Conservation (phyloP, 2,113 vertebrate species). For the Elephantulus edwardii region DNA sequence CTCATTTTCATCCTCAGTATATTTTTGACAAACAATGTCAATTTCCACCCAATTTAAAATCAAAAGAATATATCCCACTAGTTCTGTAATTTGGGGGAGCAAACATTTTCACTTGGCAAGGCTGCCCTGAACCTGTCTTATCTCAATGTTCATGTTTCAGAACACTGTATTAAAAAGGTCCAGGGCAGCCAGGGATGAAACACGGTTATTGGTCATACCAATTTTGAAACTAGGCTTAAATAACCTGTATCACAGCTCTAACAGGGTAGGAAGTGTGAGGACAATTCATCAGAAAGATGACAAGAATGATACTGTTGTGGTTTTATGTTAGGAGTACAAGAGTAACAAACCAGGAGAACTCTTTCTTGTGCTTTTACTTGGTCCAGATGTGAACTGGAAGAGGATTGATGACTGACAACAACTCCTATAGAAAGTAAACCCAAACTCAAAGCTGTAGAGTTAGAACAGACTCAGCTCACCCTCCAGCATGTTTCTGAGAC, state of each 20-base stretch:
- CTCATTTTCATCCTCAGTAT: conserved; percentile 39
- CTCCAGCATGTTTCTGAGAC: too few species aligned
- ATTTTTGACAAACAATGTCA: conserved; percentile 28
- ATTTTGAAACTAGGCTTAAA: conserved; percentile 24
- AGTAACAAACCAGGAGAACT: background rate
- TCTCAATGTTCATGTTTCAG: background rate
- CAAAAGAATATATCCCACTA: background rate
- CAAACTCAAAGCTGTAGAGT: too few species aligned
- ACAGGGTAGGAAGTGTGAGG: conserved; percentile 13
- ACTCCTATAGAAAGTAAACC: background rate
- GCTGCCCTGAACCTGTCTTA: conserved; percentile 6
- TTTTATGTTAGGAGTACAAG: background rate
- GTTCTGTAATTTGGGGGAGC: conserved; percentile 54
- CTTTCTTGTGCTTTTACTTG: background rate
- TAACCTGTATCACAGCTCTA: conserved; percentile 33
- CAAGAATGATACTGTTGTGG: background rate
- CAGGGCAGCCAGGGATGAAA: conserved; percentile 4
- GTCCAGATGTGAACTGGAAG: background rate
- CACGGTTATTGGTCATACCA: conserved; percentile 10
- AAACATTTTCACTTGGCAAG: conserved; percentile 22
- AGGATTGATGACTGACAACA: background rate
- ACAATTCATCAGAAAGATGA: conserved; percentile 6
- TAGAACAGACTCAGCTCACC: too few species aligned
- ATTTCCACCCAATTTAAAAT: conserved; percentile 65
- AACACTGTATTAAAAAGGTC: background rate